These are phyloP conservation scores for Manis javanica DNA, from an alignment of 2,797 vertebrate species.

Conservation along the genomic window DNA sequence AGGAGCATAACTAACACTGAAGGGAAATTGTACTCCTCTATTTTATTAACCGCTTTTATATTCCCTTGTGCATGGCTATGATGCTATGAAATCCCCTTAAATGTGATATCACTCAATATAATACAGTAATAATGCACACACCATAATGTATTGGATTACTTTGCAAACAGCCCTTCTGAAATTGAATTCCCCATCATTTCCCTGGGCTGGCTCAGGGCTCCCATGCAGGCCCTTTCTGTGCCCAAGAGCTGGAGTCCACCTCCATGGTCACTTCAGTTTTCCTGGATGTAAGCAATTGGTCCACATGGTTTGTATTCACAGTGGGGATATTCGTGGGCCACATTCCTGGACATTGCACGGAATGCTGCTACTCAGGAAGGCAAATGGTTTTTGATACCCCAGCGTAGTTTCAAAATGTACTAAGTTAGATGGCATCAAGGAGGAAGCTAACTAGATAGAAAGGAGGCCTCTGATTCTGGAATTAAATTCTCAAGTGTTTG, in stretches of 20 bases:
- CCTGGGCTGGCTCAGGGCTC: conserved; percentile 4
- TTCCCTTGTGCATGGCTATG: conserved; percentile 72
- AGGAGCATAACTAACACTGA: conserved; percentile 63
- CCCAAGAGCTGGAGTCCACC: not conserved
- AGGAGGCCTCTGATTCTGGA: not conserved
- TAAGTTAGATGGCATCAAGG: not conserved
- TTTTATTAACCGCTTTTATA: conserved; percentile 80
- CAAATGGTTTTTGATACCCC: not conserved
- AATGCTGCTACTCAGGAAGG: not conserved
- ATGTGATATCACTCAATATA: conserved; percentile 78
- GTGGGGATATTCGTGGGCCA: not conserved
- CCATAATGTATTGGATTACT: conserved; percentile 69
- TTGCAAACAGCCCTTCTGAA: conserved; percentile 71
- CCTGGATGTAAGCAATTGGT: not conserved
- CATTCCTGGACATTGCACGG: not conserved
- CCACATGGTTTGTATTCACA: conserved; percentile 28
- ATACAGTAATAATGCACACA: conserved; percentile 73
- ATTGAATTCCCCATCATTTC: conserved; percentile 69
- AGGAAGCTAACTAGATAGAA: not conserved
- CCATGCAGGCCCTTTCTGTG: conserved; percentile 9
- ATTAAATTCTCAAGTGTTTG: conserved; percentile 30
- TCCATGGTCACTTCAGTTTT: conserved; percentile 46
- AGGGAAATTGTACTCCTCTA: conserved; percentile 73
- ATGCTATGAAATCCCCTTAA: conserved; percentile 79
- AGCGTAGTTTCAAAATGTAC: conserved; percentile 2